Conservation (phyloP, 2,888 invertebrate species). For the Blomia tropicalis region DNA sequence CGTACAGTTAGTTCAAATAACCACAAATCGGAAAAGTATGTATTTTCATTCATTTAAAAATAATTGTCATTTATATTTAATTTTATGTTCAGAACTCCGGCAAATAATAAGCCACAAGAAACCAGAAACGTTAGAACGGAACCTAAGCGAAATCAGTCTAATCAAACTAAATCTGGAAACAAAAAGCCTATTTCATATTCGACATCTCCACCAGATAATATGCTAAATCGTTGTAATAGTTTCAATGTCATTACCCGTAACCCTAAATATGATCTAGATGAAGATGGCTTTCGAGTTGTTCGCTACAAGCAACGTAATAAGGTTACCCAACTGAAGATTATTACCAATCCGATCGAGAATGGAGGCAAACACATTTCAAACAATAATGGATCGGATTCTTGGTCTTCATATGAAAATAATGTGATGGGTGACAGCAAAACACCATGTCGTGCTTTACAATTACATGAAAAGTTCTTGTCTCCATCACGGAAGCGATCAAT, state of each 20-base stretch:
- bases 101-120: background rate
- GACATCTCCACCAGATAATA: too few species aligned
- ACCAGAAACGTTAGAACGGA: background rate
- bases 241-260: background rate
- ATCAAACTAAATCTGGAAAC: too few species aligned
- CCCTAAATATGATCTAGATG: background rate
- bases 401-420: background rate
- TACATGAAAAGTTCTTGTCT: conserved; percentile 83
- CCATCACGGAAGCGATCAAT: conserved; percentile 56
- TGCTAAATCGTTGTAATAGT: conserved; percentile 7
- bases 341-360: background rate
- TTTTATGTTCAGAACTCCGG: too few species aligned
- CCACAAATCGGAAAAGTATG: too few species aligned
- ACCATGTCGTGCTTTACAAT: conserved; percentile 74
- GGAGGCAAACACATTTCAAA: background rate
- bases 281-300: conserved; percentile 17
- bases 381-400: background rate
- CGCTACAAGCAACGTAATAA: conserved; percentile 8
- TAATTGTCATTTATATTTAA: too few species aligned
- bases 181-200: background rate
- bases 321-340: conserved; percentile 1
- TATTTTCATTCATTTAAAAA: too few species aligned
- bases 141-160: background rate
- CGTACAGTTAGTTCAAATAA: too few species aligned
- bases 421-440: conserved; percentile 47